These are phyloP conservation scores for Leucopternis melanops DNA, from an alignment of 2,113 vertebrate species.

Conservation along the genomic window DNA sequence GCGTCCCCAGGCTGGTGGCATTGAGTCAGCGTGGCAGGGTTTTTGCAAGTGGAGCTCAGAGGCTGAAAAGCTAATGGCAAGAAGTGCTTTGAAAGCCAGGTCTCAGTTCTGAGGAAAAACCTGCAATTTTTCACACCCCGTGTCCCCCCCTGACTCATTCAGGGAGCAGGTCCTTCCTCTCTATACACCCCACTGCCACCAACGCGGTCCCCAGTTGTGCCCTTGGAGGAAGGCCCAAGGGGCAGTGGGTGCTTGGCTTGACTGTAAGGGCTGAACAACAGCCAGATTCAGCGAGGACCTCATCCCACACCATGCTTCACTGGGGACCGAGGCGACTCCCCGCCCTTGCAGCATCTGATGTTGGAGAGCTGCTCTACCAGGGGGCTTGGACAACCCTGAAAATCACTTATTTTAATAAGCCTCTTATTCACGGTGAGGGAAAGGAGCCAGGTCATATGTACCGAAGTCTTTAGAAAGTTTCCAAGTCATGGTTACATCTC, in stretches of 20 bases:
- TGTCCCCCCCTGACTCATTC: background rate
- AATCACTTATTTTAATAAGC: background rate
- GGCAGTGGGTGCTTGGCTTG: fast-evolving
- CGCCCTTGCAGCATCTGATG: background rate
- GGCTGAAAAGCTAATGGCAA: no score
- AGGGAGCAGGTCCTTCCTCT: background rate
- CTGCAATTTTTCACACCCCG: background rate
- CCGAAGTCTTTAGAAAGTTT: background rate
- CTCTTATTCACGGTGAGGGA: background rate
- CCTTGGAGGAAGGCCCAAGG: background rate
- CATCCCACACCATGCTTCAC: fast-evolving
- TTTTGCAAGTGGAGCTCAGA: background rate
- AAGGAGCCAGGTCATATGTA: background rate
- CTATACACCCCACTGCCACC: background rate
- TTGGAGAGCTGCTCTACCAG: background rate
- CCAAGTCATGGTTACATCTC: background rate
- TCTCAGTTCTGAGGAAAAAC: background rate
- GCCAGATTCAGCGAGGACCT: background rate
- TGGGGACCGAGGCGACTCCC: background rate
- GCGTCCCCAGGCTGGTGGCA: background rate
- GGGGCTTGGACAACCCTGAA: background rate
- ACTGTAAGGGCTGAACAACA: background rate
- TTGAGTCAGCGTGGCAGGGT: background rate
- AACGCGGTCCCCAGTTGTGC: fast-evolving
- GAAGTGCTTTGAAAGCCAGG: background rate